A percentile compares a stretch with the other conserved stretches of the same genome.
These are phyloP conservation scores for Mythimna albipuncta DNA, from an alignment of 2,888 invertebrate genomes.

Conservation along the genomic window DNA sequence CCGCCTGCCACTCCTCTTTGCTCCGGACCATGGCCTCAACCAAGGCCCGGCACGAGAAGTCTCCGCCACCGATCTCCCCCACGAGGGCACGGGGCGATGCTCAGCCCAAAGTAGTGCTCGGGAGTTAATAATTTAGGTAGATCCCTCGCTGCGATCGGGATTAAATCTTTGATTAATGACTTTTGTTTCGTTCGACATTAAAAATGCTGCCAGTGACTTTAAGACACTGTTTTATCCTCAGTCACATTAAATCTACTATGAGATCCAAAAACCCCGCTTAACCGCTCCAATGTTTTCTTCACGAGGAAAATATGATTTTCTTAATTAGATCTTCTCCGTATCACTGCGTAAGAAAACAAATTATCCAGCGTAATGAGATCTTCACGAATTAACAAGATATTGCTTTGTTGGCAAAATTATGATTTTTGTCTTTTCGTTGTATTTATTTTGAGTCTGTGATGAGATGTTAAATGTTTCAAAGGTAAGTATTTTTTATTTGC, in stretches of 20 bases:
- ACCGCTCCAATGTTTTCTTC: constrained; percentile 16
- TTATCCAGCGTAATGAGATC: constrained; percentile 48
- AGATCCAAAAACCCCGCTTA: background rate
- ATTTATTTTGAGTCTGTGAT: constrained; percentile 20
- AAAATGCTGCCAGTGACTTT: too few species aligned
- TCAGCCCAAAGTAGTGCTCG: too few species aligned
- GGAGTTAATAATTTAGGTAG: too few species aligned
- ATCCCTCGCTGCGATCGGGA: too few species aligned
- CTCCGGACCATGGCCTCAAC: too few species aligned
- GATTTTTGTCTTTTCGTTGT: constrained; percentile 2
- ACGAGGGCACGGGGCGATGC: too few species aligned
- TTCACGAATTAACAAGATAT: constrained; percentile 39
- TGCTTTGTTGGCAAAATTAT: constrained; percentile 13
- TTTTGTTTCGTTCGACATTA: too few species aligned
- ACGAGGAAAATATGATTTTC: constrained; percentile 47
- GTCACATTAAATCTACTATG: constrained; percentile 1
- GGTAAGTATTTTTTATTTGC: constrained; percentile 1
- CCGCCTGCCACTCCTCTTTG: too few species aligned
- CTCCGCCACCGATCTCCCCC: too few species aligned
- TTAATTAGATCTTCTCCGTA: constrained; percentile 48
- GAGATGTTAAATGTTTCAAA: constrained; percentile 29
- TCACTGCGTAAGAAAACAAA: constrained; percentile 48
- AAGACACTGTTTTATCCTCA: too few species aligned
- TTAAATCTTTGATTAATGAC: too few species aligned
- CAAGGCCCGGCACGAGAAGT: too few species aligned